Conservation (phyloP, 2,888 invertebrate species). For the Petrolisthes manimaculis region DNA sequence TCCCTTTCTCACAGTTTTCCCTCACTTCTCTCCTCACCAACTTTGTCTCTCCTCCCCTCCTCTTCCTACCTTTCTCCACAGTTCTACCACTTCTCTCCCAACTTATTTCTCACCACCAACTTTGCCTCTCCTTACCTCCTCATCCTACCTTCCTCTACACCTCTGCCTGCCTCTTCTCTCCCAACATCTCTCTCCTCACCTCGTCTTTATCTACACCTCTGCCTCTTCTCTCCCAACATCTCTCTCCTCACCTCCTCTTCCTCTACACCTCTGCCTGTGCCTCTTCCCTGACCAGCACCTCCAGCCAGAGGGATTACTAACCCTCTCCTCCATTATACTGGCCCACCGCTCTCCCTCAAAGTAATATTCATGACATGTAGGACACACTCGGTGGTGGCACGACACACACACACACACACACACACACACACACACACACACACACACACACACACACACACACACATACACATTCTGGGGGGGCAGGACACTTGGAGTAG, state of each 20-base stretch:
- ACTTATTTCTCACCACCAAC: neutral
- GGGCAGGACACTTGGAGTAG: constrained; percentile 1
- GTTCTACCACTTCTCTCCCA: neutral
- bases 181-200: too few relatives aligned
- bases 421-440: constrained; percentile 24
- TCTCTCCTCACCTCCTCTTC: too few relatives aligned
- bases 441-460: constrained; percentile 26
- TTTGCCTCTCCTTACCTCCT: neutral
- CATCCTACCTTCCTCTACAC: neutral
- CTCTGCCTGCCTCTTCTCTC: neutral
- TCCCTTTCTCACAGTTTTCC: too few relatives aligned
- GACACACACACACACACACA: constrained; percentile 24
- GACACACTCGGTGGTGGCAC: too few relatives aligned
- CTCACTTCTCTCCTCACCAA: neutral
- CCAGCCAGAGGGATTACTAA: neutral
- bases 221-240: too few relatives aligned
- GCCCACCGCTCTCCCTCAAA: neutral
- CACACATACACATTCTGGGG: constrained; percentile 12
- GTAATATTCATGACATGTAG: too few relatives aligned
- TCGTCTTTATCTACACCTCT: too few relatives aligned
- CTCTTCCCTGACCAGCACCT: neutral
- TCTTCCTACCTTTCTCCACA: neutral
- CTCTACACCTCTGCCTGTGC: neutral
- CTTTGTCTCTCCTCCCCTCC: neutral
- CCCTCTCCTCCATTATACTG: too few relatives aligned